Base-by-base conservation (phyloP, 2,888 invertebrate species). In the Lasioglossum leucozonium region DNA sequence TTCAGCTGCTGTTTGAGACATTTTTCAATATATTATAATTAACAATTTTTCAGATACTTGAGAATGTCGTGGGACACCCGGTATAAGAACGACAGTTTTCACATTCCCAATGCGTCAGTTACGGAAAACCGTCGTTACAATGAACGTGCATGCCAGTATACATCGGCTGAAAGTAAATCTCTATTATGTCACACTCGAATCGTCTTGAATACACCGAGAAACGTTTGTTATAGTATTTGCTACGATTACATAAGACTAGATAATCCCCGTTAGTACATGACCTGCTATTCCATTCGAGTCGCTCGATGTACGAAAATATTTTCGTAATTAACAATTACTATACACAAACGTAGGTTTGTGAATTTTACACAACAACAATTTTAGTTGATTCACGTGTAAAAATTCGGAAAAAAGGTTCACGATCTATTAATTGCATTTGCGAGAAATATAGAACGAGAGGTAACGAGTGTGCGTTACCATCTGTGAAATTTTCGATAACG, bases 11-110 rank as follows among this genome's bases (percentile, higher is more conserved):
- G 62, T 62, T 16, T 2, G 26, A 30, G 16, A 62, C 16, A 16
- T 62, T 62, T 62, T 16, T 30, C 16, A 62, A 30, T 30, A 30
- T n/a, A n/a, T n/a, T n/a, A n/a, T 26, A 13, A 16, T 62, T 30
- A 6, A 30, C 62, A 30, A 62, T 62, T 30, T 62, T 2, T 5
- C 2, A 30, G 26, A 62, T 30, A 16, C 16, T 30, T 62, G 26
- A 16, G 6, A 30, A 30, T 6, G 16, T 16, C 6, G 34, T 34
- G 30, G 30, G 30, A 62, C 62, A 62, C 30, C 62, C 30, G 8
- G 30, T 30, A 30, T 44, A 18, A 72, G 44, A 72, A 47, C 72
- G 30, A 72, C 8, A 72, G 44, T 72, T 47, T 72, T 10, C 72
- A 47, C 30, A 11, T 71, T 26, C 26, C 51, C 44, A 34, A 34